Evolutionary conservation across 1,140 invertebrate species (phyloP), one percentile per base, ranked within the genome.

Genomic region (Achroia grisella): DNA sequence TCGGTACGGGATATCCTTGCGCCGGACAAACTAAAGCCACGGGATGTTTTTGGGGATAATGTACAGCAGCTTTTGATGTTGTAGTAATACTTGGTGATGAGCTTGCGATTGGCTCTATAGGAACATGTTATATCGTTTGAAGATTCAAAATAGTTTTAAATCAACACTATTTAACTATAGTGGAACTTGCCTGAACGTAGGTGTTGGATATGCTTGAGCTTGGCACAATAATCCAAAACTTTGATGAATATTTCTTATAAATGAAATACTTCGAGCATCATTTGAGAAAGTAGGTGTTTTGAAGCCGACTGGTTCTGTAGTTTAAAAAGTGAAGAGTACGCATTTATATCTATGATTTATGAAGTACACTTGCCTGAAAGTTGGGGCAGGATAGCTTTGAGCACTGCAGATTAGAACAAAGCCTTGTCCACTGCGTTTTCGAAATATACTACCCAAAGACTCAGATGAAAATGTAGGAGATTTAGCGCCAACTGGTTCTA

Each of bases 161-260:
- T 6, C 2, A 23, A 23, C 6, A 23, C 2, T 23, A 6, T 23
- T 23, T 23, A 23, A 23, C 6, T 2, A 23, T 23, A 23, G 17
- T 23, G 37, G 40, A 62, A 88, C 87, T 89, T 89, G 93, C 92
- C 92, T 93, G 88, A 91, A 91, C 72, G 88, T 72, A 44, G 92
- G 92, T 62, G 91, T 86, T 31, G 92, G 92, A 85, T 89, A 90
- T 27, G 90, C 91, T 75, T 94, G 93, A 56, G 93, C 94, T 77
- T 92, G 93, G 86, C 95, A 96, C 17, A 94, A 88, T 43, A 86
- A 68, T 53, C 64, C 79, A 58, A 86, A 83, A 58, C 66, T 75
- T 68, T 83, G 77, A 12, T 63, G 56, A 41, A 81, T 60, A 41
- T 34, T 82, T 50, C 89, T 65, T 51, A 87, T 71, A 62, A 90